Conservation (phyloP, 2,888 invertebrate species). For the Mesoligia furuncula region DNA sequence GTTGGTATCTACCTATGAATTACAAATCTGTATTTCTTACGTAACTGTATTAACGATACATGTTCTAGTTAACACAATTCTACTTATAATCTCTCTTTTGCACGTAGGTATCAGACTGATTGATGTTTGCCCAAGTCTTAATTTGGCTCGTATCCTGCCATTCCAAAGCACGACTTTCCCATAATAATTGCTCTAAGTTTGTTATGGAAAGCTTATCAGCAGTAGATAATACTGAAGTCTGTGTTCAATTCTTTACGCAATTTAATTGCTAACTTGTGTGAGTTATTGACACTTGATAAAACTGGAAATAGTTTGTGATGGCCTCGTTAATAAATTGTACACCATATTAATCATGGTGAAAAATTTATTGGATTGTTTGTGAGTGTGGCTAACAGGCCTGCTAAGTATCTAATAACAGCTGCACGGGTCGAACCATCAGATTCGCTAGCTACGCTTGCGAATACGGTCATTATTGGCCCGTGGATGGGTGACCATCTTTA, state of each 20-base stretch:
- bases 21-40: slow-evolving; percentile 21
- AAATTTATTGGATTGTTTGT: not conserved
- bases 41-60: slow-evolving; percentile 1
- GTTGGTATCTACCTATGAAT: not conserved
- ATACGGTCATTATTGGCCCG: not conserved
- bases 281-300: not conserved
- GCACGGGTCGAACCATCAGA: not conserved
- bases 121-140: not conserved
- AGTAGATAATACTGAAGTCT: not conserved
- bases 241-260: not conserved
- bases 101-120: not conserved
- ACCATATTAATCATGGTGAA: not conserved
- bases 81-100: not conserved
- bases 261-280: not conserved
- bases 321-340: not conserved
- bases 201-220: not conserved
- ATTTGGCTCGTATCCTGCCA: not conserved
- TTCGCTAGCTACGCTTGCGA: not conserved
- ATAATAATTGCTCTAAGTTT: not conserved
- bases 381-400: not conserved
- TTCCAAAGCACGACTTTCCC: not conserved
- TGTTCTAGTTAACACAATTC: not conserved
- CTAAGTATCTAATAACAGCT: not conserved
- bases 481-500: not conserved
- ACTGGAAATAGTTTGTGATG: not conserved